Evolutionary conservation across 2,113 vertebrate genomes (phyloP), one percentile per base, ranked within the genome.

Genomic region (Struthidea cinerea): DNA sequence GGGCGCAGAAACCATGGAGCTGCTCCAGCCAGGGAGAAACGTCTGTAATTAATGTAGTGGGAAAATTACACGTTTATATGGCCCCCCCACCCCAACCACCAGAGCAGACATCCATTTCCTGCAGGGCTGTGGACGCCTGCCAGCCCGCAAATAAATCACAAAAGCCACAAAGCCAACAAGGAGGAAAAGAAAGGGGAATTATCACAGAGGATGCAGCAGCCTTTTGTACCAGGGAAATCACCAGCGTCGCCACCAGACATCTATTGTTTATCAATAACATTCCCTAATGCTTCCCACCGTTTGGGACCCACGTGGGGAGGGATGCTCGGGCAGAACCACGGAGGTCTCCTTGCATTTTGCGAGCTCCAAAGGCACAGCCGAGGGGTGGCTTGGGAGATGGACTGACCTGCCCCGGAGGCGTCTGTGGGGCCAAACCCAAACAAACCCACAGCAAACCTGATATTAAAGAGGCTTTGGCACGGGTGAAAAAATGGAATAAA

Each of bases 51-150:
- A 81, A 81, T 59, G 39, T 35, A 85, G 93, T 52, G 64, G 90
- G 95, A 60, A 87, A 93, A 80, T 65, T 75, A 78, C 70, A 93
- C 20, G 2, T 91, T 90, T 52, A n/a, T 68, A 27, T 61, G 88
- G 57, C 68, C 80, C 94, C 90, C 84, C 81, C 47, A 27, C 53
- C 92, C 84, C 49, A 28, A 78, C 86, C 78, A 90, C 70, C 53
- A 77, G 35, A 89, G 89, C 94, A 96, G 79, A 90, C 82, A 85
- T 77, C 94, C 71, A 67, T 94, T 97, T 96, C 95, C 97, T 87
- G 71, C 74, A 65, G 77, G 67, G 84, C 80, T 44, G 32, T 93
- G 84, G 93, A 76, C 0, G 4, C 41, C 87, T 89, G 93, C 95
- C 97, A 96, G 76, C 84, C 60, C 19, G 0, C 90, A 92, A 84